Percentiles rank a stretch among this genome's conserved stretches.
Conservation (phyloP, 2,113 vertebrate species). For the Camelus bactrianus region DNA sequence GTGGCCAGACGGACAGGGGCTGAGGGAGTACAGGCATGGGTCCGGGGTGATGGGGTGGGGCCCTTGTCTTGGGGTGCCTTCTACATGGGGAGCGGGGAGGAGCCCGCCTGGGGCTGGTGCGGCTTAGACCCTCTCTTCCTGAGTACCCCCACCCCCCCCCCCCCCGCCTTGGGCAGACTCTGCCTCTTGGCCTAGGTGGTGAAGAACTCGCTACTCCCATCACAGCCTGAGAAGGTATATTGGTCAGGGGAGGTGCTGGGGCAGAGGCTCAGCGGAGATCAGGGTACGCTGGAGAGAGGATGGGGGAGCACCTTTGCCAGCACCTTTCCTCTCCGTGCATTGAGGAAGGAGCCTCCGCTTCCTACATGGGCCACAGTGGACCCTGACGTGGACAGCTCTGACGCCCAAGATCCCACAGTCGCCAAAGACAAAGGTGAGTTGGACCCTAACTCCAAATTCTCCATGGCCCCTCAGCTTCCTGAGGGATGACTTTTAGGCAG, state of each 20-base stretch:
- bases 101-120: not conserved
- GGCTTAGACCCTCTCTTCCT: not conserved
- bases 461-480: not conserved
- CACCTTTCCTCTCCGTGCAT: not conserved
- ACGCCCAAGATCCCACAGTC: not conserved
- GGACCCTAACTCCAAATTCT: not conserved
- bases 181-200: too few species aligned
- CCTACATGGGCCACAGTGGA: not conserved
- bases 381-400: not conserved
- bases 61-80: not conserved
- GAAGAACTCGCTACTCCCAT: not conserved
- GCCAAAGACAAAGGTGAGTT: not conserved
- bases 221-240: not conserved
- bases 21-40: not conserved
- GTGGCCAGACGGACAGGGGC: not conserved
- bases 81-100: not conserved
- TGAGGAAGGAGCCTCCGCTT: not conserved
- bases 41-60: not conserved
- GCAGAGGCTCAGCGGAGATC: too few species aligned
- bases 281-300: not conserved
- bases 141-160: too few species aligned
- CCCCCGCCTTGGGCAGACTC: too few species aligned
- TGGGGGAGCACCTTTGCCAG: not conserved
- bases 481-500: not conserved
- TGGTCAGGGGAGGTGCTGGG: too few species aligned